Base-by-base conservation (phyloP, 2,797 vertebrate genomes). In the Pelodytes ibericus region DNA sequence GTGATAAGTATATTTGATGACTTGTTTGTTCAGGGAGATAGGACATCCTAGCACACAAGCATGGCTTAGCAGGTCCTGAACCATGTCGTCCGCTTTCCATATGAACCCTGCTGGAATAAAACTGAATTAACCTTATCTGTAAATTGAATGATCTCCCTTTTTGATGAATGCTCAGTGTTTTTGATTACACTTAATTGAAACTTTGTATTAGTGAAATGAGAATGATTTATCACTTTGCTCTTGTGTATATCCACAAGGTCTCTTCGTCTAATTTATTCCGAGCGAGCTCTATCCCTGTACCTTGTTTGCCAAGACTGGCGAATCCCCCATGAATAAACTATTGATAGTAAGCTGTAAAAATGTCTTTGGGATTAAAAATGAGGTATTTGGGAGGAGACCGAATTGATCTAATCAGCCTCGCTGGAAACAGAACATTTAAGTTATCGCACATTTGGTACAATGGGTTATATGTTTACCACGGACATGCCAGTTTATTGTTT, bases 121-220 rank as follows among this genome's bases (percentile, higher is more conserved):
- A 59, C 27, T 73, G 64, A 80, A 80, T 80, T 77, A 70, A 68
- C 68, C 44, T 76, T 76, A 75, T 75, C 79, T 75, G 47, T 25
- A 72, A 68, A 78, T 56, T 71, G 72, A 80, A 53, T 72, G 57
- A 70, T 77, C 58, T 64, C 10, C 18, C 30, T n/a, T 80, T 80
- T 67, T 75, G 69, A 80, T 69, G 75, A 77, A 77, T 71, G 53
- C 66, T 66, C 78, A n/a, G 30, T 56, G 78, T 27, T 63, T 76
- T 80, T 80, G 63, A 68, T 76, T 72, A 72, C 64, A 56, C 74
- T 76, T 80, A 72, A 72, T 72, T 80, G 74, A 80, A 80, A 76
- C 57, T 68, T 72, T 76, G 68, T 76, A 68, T 76, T 72, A 72
- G 79, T 80, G 73, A 62, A 62, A 62, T 76, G 57, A 72, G 41